Evolutionary conservation across 1,140 invertebrate species (phyloP).

Genomic region (Arion vulgaris): DNA sequence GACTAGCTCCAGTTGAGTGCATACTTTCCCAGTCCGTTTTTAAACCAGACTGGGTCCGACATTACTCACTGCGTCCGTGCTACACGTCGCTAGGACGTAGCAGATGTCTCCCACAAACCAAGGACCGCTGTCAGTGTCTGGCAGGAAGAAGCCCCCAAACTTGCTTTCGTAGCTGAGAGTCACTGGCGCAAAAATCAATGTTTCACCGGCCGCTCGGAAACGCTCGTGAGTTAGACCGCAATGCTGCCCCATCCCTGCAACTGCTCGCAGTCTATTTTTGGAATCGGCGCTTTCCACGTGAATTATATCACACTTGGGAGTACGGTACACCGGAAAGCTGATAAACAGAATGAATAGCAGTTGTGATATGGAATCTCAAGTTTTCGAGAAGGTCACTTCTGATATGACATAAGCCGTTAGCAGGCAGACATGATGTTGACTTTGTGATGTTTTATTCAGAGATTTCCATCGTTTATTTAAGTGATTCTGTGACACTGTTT

Average conservation of each 20-base stretch:
- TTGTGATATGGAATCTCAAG: background rate
- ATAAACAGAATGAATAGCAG: background rate
- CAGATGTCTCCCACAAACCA: conserved; percentile 4
- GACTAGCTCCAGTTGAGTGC: background rate
- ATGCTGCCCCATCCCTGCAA: background rate
- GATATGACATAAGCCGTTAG: background rate
- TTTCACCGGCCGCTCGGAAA: conserved; percentile 6
- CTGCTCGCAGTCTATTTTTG: conserved; percentile 2
- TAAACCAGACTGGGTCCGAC: background rate
- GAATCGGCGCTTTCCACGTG: conserved; percentile 15
- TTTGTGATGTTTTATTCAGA: background rate
- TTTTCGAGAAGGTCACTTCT: background rate
- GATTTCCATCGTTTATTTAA: too few species aligned
- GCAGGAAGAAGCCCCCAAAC: background rate
- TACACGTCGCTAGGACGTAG: background rate
- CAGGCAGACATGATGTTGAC: background rate
- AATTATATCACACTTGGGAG: conserved; percentile 6
- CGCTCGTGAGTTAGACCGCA: background rate
- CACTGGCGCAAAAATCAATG: conserved; percentile 1
- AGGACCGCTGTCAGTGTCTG: background rate
- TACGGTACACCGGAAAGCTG: conserved; percentile 1
- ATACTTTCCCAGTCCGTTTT: background rate
- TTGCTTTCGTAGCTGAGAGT: background rate
- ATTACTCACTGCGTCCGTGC: background rate
- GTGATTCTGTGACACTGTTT: too few species aligned